phyloP scores from a whole-genome alignment of 2,888 invertebrate species.

The Apomyelois bistriatella region DNA sequence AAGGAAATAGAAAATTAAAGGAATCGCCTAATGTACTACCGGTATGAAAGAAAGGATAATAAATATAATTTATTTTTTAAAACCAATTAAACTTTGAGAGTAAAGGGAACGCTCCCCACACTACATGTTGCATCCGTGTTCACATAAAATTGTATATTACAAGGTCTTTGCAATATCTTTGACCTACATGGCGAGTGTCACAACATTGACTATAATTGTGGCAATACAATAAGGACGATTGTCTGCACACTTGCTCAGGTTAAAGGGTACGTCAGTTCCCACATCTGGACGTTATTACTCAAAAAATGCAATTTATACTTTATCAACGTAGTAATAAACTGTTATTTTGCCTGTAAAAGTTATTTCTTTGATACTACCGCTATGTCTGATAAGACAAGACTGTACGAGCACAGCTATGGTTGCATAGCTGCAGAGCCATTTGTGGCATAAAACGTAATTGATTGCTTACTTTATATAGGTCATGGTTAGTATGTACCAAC shows the following conservation, averaged over 20 bases:
- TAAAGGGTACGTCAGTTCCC: conserved; percentile 57
- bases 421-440: conserved; percentile 52
- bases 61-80: too few relatives aligned
- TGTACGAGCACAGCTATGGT: conserved; percentile 41
- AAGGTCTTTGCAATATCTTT: conserved; percentile 63
- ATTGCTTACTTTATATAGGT: conserved; percentile 54
- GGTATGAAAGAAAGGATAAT: too few relatives aligned
- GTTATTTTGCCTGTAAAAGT: conserved; percentile 40
- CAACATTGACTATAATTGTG: conserved; percentile 46
- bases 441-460: conserved; percentile 58
- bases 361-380: conserved; percentile 63
- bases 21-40: too few relatives aligned
- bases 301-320: conserved; percentile 45
- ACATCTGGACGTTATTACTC: conserved; percentile 39
- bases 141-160: conserved; percentile 47
- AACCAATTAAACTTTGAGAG: conserved; percentile 1
- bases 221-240: conserved; percentile 45
- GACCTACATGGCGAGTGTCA: conserved; percentile 52
- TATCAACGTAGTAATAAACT: conserved; percentile 42
- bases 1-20: too few relatives aligned
- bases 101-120: conserved; percentile 19
- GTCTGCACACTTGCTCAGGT: conserved; percentile 47
- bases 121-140: conserved; percentile 44
- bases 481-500: conserved; percentile 56
- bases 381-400: conserved; percentile 51